A percentile compares a stretch with the other conserved stretches of the same genome.
Conservation (phyloP, 2,888 invertebrate species). For the Chelonus formosanus region DNA sequence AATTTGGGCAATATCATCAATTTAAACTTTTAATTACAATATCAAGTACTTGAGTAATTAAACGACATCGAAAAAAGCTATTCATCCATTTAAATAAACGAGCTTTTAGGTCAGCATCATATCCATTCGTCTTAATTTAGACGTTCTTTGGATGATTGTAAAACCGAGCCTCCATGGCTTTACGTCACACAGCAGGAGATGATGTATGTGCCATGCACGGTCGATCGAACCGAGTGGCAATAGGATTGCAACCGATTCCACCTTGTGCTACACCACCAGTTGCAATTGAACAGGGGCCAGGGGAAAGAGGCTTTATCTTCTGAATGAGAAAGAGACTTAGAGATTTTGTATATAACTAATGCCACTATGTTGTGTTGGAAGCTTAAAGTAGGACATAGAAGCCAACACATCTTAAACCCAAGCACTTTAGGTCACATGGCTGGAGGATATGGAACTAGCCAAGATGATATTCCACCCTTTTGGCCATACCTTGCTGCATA, state of each 20-base stretch:
- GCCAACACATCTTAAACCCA: constrained; percentile 37
- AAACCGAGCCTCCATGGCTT: not conserved
- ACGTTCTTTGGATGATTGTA: constrained; percentile 20
- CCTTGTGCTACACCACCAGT: constrained; percentile 26
- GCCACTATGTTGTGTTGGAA: constrained; percentile 11
- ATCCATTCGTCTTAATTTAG: constrained; percentile 21
- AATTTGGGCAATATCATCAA: too few relatives aligned
- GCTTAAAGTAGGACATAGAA: constrained; percentile 38
- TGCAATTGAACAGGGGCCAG: constrained; percentile 29
- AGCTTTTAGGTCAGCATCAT: constrained; percentile 19
- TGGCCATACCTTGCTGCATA: not conserved
- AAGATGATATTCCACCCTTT: constrained; percentile 43
- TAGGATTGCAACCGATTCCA: constrained; percentile 17
- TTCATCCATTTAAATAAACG: not conserved
- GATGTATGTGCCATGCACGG: constrained; percentile 9
- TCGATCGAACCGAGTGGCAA: constrained; percentile 27
- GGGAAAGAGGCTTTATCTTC: constrained; percentile 3
- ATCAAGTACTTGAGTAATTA: not conserved
- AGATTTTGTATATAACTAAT: too few relatives aligned
- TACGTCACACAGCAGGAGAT: constrained; percentile 1
- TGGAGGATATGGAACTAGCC: constrained; percentile 29
- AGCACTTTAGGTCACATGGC: constrained; percentile 44
- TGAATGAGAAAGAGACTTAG: not conserved
- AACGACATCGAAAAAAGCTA: not conserved
- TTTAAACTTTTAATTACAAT: not conserved